Evolutionary conservation across 1,140 invertebrate species (phyloP), one percentile per base, ranked within the genome.

Genomic region (Neotoxoptera formosana): DNA sequence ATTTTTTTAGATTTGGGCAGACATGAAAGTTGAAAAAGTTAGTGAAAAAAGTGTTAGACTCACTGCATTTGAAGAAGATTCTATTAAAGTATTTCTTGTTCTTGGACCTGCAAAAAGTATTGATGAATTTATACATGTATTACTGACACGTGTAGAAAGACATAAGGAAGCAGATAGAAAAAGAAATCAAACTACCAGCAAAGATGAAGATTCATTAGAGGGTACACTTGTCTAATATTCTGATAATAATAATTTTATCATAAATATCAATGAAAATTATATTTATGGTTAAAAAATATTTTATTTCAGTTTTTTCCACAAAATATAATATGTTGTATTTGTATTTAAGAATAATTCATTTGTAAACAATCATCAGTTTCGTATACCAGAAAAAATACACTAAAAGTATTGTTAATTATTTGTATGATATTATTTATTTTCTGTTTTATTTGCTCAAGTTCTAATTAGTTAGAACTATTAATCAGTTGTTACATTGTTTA

Each of bases 11-110:
- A 96, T 98, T 76, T 99, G 98, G 98, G 96, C 97, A 8, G 98
- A 97, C 81, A 99, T 99, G 98, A 97, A 97, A 14, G 97, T 98
- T 6, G 98, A 99, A 94, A 96, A 97, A 94, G 97, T 98, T 2
- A 98, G 97, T 95, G 96, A 96, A 87, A 99, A 99, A 96, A 98
- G 97, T 94, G 96, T 99, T 23, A 96, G 98, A 88, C 96, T 99
- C 93, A 99, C 98, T 6, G 99, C 98, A 1, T 97, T 98, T 94
- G 98, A 99, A 34, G 97, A 97, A 93, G 93, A 94, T 93, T 93
- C 91, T 56, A 93, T 93, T 53, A 93, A 86, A 93, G 81, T 93
- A 60, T 93, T 93, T 67, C 91, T 93, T 60, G 25, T 93, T 45
- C 23, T 56, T 23, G 81, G 81, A 41, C 91, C 81, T 41, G 81